Conservation (phyloP, 2,797 vertebrate species). For the Halcyon smyrnensis region DNA sequence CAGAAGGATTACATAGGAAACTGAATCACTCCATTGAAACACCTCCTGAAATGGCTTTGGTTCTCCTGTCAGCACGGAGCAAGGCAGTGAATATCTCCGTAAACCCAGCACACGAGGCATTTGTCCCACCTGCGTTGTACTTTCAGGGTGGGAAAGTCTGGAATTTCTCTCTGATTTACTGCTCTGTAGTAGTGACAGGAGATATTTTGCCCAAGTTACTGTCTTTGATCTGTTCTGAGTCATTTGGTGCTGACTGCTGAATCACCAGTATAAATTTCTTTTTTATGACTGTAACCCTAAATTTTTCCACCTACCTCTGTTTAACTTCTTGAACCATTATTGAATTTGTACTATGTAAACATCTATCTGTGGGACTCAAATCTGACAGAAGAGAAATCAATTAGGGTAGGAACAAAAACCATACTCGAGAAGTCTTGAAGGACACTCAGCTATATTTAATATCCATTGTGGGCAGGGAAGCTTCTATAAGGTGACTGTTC, state of each 20-base stretch:
- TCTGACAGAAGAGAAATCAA: constrained; percentile 64
- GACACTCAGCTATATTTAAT: constrained; percentile 75
- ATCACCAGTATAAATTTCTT: not conserved
- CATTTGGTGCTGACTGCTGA: constrained; percentile 12
- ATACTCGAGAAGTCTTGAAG: constrained; percentile 71
- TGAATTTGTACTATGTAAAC: constrained; percentile 50
- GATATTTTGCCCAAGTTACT: not conserved
- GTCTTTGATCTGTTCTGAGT: not conserved
- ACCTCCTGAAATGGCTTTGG: not conserved
- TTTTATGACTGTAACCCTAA: constrained; percentile 2
- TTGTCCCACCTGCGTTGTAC: not conserved
- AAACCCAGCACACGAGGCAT: not conserved
- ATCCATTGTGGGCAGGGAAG: constrained; percentile 64
- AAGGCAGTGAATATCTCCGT: not conserved
- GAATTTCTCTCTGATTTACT: constrained; percentile 5
- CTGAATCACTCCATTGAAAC: not conserved
- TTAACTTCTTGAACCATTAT: constrained; percentile 36
- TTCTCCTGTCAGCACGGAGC: not conserved
- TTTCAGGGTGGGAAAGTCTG: not conserved
- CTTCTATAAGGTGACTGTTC: constrained; percentile 70
- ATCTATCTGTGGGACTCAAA: constrained; percentile 47
- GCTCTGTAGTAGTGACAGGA: not conserved
- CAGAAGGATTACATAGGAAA: not conserved
- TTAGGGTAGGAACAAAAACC: constrained; percentile 57
- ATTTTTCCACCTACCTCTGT: constrained; percentile 2